These are phyloP conservation scores for Borostomias antarcticus DNA, from an alignment of 2,797 vertebrate species.

Conservation along the genomic window DNA sequence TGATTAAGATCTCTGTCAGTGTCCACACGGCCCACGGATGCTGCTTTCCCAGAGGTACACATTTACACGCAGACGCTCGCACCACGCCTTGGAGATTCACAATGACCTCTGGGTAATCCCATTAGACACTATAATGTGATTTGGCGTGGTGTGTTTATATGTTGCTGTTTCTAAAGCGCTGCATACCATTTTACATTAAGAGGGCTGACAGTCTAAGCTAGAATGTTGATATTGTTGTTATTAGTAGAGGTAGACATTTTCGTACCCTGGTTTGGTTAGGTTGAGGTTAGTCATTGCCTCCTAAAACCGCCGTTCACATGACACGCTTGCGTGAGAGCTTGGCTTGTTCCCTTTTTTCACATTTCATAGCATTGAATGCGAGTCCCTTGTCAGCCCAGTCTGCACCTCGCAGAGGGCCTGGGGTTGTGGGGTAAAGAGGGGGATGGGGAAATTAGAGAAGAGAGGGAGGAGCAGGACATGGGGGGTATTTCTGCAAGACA, in stretches of 20 bases:
- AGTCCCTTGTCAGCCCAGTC: conserved; percentile 13
- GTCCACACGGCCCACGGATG: neutral
- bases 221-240: neutral
- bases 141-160: neutral
- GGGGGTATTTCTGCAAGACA: conserved; percentile 38
- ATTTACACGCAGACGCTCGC: neutral
- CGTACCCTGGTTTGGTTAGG: neutral
- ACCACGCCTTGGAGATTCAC: neutral
- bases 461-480: conserved; percentile 1
- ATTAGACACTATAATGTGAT: neutral
- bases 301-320: neutral
- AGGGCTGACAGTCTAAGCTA: neutral
- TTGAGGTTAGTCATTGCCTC: neutral
- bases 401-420: neutral
- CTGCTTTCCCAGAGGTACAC: neutral
- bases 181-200: neutral
- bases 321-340: neutral
- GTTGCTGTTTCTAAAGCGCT: neutral
- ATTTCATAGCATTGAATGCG: conserved; percentile 27
- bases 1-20: conserved; percentile 6
- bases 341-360: neutral
- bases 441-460: neutral
- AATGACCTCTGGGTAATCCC: neutral
- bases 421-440: neutral
- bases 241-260: too few species aligned